Percentiles rank a stretch among this genome's conserved stretches.
Conservation (phyloP, 2,888 invertebrate species). For the Zonitis immaculata region DNA sequence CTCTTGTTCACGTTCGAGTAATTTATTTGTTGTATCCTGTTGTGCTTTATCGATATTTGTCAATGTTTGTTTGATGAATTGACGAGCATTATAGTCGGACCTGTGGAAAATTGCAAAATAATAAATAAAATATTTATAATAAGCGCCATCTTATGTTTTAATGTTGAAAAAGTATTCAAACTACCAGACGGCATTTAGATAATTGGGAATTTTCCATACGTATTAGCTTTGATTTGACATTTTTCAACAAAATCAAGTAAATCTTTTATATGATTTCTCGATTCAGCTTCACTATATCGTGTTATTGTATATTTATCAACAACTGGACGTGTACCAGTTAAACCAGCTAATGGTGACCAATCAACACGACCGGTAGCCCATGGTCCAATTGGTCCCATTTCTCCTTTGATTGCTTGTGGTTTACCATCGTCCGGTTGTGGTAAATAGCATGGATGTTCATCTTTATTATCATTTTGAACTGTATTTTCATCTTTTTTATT, state of each 20-base stretch:
- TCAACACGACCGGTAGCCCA: constrained; percentile 70
- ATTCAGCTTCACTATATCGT: constrained; percentile 67
- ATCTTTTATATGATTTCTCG: constrained; percentile 53
- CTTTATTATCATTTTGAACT: constrained; percentile 5
- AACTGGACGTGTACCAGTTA: constrained; percentile 69
- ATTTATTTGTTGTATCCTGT: constrained; percentile 59
- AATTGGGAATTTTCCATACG: too few relatives aligned
- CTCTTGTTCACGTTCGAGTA: constrained; percentile 63
- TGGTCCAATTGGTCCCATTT: constrained; percentile 57
- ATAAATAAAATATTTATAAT: too few relatives aligned
- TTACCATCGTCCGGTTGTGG: constrained; percentile 53
- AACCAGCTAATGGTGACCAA: constrained; percentile 64
- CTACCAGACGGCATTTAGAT: too few relatives aligned
- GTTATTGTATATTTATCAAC: constrained; percentile 74
- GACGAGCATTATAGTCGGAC: constrained; percentile 59
- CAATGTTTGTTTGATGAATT: constrained; percentile 61
- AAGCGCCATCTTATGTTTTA: too few relatives aligned
- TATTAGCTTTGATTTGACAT: too few relatives aligned
- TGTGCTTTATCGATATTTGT: constrained; percentile 65
- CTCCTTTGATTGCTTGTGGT: constrained; percentile 34
- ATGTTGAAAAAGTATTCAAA: too few relatives aligned
- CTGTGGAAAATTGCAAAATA: constrained; percentile 42
- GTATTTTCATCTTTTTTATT: constrained; percentile 1
- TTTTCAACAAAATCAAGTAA: constrained; percentile 38
- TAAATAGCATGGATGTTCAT: constrained; percentile 46